These are phyloP conservation scores for Clunio marinus DNA, from an alignment of 2,888 invertebrate genomes.

Conservation along the genomic window DNA sequence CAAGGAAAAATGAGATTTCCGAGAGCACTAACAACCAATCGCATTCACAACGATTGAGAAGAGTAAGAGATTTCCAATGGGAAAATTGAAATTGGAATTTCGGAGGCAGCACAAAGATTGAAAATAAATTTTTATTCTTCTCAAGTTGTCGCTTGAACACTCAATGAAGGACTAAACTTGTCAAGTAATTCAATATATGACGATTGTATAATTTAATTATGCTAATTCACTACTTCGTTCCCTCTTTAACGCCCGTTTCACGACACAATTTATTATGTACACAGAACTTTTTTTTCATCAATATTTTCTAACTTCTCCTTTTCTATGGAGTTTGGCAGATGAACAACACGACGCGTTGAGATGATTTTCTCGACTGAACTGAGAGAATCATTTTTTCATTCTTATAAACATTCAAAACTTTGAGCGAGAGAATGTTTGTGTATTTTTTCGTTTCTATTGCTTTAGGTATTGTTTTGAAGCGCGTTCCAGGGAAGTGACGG, in stretches of 20 bases:
- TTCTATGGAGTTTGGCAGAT: not conserved
- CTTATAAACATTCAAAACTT: no score
- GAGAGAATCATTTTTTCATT: not conserved
- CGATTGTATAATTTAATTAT: conserved; percentile 24
- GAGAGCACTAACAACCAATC: no score
- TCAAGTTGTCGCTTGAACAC: not conserved
- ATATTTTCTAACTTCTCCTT: no score
- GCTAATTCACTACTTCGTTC: conserved; percentile 31
- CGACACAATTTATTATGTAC: conserved; percentile 6
- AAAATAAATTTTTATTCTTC: not conserved
- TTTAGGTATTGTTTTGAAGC: not conserved
- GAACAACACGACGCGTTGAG: conserved; percentile 1
- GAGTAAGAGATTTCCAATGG: conserved; percentile 24
- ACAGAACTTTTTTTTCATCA: conserved; percentile 3
- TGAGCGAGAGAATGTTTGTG: conserved; percentile 17
- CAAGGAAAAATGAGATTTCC: not conserved
- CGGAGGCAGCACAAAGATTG: conserved; percentile 5
- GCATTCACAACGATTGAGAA: no score
- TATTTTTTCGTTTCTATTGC: not conserved
- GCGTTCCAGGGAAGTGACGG: not conserved
- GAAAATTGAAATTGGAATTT: conserved; percentile 33
- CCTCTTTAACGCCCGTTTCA: not conserved
- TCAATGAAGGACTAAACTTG: not conserved
- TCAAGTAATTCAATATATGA: conserved; percentile 25
- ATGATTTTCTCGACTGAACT: conserved; percentile 4